Evolutionary conservation across 2,888 invertebrate genomes (phyloP).

Genomic region (Acanthosepion esculentum): DNA sequence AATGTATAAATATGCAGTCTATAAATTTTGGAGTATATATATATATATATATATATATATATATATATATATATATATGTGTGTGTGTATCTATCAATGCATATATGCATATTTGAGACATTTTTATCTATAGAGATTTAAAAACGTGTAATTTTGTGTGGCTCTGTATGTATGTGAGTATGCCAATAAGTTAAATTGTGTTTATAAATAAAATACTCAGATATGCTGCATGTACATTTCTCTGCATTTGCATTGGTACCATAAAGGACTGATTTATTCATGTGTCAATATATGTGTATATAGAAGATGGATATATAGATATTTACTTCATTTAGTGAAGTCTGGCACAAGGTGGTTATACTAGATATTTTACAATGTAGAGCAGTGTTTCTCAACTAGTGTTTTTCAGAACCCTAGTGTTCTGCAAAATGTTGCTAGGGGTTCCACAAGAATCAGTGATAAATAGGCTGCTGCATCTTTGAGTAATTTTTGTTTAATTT

Average conservation of each 20-base stretch:
- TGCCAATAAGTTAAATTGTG: background rate
- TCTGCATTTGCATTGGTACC: background rate
- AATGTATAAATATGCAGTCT: background rate
- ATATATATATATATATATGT: background rate
- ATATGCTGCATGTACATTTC: background rate
- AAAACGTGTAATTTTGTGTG: background rate
- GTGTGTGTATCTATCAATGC: too few species aligned
- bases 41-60: background rate
- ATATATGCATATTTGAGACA: background rate
- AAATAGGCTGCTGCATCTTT: too few species aligned
- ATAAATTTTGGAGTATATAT: background rate
- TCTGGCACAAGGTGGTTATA: too few species aligned
- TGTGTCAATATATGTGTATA: background rate
- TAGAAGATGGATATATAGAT: background rate
- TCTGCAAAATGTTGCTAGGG: too few species aligned
- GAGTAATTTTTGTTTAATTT: too few species aligned
- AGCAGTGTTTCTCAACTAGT: too few species aligned
- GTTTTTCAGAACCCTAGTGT: too few species aligned
- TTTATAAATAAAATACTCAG: too few species aligned
- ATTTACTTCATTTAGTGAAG: background rate
- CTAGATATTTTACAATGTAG: too few species aligned
- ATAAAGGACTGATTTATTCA: background rate
- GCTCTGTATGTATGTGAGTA: background rate
- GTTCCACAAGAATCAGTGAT: too few species aligned
- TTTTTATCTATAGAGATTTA: background rate